Conservation (phyloP, 2,797 vertebrate genomes). For the Percopsis omiscomaycus region DNA sequence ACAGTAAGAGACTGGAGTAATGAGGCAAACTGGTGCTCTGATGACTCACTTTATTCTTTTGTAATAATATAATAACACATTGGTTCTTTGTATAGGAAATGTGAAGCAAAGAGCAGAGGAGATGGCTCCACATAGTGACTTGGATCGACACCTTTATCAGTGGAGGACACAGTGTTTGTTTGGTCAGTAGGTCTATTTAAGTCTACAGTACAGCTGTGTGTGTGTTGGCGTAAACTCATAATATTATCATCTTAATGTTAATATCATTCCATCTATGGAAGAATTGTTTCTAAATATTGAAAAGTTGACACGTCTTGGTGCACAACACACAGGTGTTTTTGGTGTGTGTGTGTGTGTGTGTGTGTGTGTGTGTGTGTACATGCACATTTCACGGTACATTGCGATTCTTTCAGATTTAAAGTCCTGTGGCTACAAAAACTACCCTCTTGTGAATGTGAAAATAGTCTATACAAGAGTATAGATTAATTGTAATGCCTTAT, state of each 20-base stretch:
- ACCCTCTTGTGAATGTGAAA: not conserved
- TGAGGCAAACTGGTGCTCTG: slow-evolving; percentile 23
- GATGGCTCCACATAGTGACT: slow-evolving; percentile 10
- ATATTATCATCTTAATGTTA: too few species aligned
- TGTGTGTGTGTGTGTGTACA: not conserved
- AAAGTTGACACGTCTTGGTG: too few species aligned
- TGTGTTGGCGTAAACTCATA: too few species aligned
- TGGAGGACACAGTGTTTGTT: too few species aligned
- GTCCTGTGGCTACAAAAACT: not conserved
- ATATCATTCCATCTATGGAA: too few species aligned
- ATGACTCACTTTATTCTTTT: slow-evolving; percentile 48
- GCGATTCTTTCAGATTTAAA: not conserved
- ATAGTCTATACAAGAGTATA: not conserved
- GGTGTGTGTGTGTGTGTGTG: not conserved
- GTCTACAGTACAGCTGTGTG: not conserved
- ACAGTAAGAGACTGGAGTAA: slow-evolving; percentile 22
- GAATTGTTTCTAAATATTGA: too few species aligned
- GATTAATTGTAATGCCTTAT: too few species aligned
- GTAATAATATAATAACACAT: slow-evolving; percentile 43
- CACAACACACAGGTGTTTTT: too few species aligned
- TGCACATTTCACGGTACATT: not conserved
- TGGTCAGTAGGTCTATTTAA: not conserved
- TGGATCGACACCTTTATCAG: slow-evolving; percentile 20
- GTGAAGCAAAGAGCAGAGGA: slow-evolving; percentile 34
- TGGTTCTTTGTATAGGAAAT: slow-evolving; percentile 35